A percentile compares a stretch with the other conserved stretches of the same genome.
phyloP scores from a whole-genome alignment of 1,140 invertebrate genomes.

The Drosophila orosa region DNA sequence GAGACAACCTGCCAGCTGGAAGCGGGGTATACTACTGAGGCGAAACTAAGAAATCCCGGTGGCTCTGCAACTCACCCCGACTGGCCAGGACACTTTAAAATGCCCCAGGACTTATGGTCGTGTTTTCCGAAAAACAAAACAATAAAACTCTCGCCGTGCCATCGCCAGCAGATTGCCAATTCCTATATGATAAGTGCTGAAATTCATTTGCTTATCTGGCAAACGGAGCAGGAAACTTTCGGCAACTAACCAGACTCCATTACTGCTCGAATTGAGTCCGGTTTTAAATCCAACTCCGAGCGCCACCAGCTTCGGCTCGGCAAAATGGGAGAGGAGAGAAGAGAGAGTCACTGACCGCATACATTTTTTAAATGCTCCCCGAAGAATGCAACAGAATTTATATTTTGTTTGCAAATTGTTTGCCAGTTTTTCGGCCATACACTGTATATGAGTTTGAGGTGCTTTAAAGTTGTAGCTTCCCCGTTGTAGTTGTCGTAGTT shows the following conservation, averaged over 20 bases:
- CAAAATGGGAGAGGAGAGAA: background rate
- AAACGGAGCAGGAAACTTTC: constrained; percentile 24
- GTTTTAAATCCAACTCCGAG: constrained; percentile 13
- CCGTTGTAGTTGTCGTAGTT: background rate
- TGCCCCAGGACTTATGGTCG: constrained; percentile 38
- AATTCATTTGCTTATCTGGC: constrained; percentile 40
- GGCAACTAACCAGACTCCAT: constrained; percentile 38
- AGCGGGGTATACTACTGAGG: background rate
- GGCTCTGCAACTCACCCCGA: constrained; percentile 1
- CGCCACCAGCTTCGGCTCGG: background rate
- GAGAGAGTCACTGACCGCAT: constrained; percentile 47
- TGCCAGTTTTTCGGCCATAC: constrained; percentile 24
- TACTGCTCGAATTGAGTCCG: constrained; percentile 19
- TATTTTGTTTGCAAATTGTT: constrained; percentile 64
- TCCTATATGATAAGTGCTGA: constrained; percentile 44
- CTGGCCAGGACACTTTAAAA: constrained; percentile 25
- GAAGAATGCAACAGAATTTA: constrained; percentile 52
- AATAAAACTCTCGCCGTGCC: constrained; percentile 29
- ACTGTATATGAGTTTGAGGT: constrained; percentile 18
- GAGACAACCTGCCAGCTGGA: constrained; percentile 32
- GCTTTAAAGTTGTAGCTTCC: constrained; percentile 33
- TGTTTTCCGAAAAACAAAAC: constrained; percentile 43
- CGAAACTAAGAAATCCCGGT: background rate
- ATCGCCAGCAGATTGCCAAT: constrained; percentile 31
- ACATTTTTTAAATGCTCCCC: constrained; percentile 63